These are phyloP conservation scores for Nymphicus hollandicus DNA, from an alignment of 2,113 vertebrate genomes.

Conservation along the genomic window DNA sequence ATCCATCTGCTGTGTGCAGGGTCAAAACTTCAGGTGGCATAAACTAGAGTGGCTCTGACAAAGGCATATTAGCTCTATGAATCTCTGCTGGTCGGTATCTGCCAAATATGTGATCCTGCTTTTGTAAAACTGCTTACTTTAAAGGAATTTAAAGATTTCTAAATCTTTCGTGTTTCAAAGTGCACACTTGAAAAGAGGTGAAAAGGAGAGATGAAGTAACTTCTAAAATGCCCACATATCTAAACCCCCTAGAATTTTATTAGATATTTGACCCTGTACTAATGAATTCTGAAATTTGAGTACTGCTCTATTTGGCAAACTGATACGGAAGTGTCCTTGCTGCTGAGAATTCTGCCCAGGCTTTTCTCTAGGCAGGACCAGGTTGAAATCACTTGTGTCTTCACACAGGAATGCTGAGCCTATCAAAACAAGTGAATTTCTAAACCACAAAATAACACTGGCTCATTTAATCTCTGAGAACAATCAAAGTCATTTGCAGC, in stretches of 20 bases:
- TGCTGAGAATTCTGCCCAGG: neutral
- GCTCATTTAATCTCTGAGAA: neutral
- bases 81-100: neutral
- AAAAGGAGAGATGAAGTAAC: neutral
- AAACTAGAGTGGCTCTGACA: neutral
- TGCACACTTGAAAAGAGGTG: neutral
- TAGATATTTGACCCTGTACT: neutral
- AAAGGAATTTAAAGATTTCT: neutral
- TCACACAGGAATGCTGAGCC: neutral
- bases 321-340: neutral
- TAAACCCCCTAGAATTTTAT: neutral
- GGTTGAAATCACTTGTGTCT: neutral
- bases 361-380: neutral
- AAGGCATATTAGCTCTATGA: neutral
- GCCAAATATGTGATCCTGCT: neutral
- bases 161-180: rapidly evolving
- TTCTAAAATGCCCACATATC: neutral
- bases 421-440: neutral
- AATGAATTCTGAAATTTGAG: neutral
- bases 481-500: neutral
- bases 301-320: neutral
- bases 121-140: neutral
- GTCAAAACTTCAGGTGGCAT: neutral
- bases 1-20: neutral
- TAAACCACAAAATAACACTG: neutral